These are phyloP conservation scores for Netelia virgata DNA, from an alignment of 2,888 invertebrate species.

Conservation along the genomic window DNA sequence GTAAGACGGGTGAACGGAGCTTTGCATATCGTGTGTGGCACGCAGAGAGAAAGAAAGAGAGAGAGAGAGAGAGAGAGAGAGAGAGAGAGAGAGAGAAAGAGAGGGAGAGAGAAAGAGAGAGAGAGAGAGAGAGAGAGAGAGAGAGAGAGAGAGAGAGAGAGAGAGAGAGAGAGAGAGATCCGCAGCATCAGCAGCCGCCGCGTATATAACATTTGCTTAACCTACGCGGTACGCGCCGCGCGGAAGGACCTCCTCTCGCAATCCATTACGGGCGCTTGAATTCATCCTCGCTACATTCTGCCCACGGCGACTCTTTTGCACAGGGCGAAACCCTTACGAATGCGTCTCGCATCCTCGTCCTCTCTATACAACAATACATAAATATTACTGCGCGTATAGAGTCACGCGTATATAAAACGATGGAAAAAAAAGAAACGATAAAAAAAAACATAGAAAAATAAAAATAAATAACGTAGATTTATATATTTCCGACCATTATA, in stretches of 20 bases:
- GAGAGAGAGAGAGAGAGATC: too few species aligned
- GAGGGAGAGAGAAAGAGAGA: too few species aligned
- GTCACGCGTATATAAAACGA: neutral
- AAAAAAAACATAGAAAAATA: neutral
- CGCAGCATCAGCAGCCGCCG: neutral
- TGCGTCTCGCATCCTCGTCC: conserved; percentile 9
- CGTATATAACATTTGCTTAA: conserved; percentile 65
- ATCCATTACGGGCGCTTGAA: conserved; percentile 69
- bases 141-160: too few species aligned
- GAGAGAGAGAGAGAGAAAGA: too few species aligned
- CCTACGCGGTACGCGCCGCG: conserved; percentile 49
- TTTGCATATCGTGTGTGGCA: conserved; percentile 16
- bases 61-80: too few species aligned
- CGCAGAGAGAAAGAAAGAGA: neutral
- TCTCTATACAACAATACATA: neutral
- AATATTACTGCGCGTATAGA: neutral
- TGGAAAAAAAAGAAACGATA: neutral
- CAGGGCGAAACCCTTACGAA: conserved; percentile 14
- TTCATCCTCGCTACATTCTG: conserved; percentile 66
- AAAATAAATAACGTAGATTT: neutral
- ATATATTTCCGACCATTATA: conserved; percentile 4
- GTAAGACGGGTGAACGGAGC: conserved; percentile 19
- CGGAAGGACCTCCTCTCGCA: conserved; percentile 66
- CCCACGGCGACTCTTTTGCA: conserved; percentile 65
- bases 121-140: too few species aligned